phyloP scores from a whole-genome alignment of 2,888 invertebrate genomes.

The Altica lythri region DNA sequence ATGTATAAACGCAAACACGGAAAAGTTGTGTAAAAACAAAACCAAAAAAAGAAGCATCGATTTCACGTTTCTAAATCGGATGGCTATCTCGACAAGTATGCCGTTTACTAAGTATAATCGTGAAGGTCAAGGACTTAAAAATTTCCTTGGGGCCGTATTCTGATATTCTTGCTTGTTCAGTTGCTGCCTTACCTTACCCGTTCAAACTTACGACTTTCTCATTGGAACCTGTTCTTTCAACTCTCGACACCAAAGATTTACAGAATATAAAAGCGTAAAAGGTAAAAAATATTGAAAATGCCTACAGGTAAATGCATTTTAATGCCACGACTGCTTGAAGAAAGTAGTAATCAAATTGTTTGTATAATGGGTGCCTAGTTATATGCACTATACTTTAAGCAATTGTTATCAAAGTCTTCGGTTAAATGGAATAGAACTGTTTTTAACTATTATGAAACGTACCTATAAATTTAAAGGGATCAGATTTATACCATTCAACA shows the following conservation, averaged over 20 bases:
- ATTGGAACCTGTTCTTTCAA: conserved; percentile 7
- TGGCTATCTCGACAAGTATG: conserved; percentile 8
- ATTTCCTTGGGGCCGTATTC: conserved; percentile 5
- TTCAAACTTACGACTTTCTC: conserved; percentile 8
- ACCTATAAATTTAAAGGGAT: too few relatives aligned
- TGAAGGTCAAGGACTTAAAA: conserved; percentile 14
- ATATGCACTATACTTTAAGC: conserved; percentile 3
- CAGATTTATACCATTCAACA: too few relatives aligned
- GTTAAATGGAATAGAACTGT: too few relatives aligned
- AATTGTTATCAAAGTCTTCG: too few relatives aligned
- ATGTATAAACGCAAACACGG: too few relatives aligned
- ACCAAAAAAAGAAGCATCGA: neutral
- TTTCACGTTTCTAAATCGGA: neutral
- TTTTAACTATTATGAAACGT: too few relatives aligned
- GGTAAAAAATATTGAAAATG: neutral
- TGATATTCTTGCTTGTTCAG: conserved; percentile 4
- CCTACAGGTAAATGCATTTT: conserved; percentile 2
- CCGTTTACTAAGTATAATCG: conserved; percentile 2
- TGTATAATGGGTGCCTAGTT: neutral
- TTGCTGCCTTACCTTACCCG: too few relatives aligned
- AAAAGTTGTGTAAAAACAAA: too few relatives aligned
- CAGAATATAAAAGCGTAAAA: neutral
- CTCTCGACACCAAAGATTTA: neutral
- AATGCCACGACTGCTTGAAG: neutral
- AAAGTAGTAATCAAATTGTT: conserved; percentile 5